These are phyloP conservation scores for Drosophila prostipennis DNA, from an alignment of 2,888 invertebrate genomes.

Conservation along the genomic window DNA sequence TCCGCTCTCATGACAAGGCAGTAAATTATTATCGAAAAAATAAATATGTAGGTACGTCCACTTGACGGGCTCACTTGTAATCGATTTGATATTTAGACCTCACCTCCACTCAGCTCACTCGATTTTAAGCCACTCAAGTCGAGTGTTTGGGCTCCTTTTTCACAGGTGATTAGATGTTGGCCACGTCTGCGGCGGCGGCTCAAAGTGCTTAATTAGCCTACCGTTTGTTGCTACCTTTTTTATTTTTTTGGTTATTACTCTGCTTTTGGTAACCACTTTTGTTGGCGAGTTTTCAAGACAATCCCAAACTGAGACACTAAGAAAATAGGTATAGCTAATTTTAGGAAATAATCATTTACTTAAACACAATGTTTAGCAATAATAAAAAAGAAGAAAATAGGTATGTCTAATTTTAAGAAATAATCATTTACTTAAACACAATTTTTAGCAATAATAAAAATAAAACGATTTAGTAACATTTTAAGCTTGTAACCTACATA, in stretches of 20 bases:
- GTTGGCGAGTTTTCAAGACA: background rate
- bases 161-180: constrained; percentile 70
- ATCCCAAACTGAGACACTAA: constrained; percentile 15
- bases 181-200: constrained; percentile 45
- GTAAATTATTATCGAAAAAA: constrained; percentile 53
- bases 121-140: constrained; percentile 43
- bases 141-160: constrained; percentile 51
- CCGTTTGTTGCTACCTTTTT: constrained; percentile 41
- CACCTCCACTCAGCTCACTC: constrained; percentile 43
- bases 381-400: too few species aligned
- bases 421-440: too few species aligned
- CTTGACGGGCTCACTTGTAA: constrained; percentile 53
- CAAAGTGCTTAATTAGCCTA: constrained; percentile 58
- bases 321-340: background rate
- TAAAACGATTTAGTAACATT: too few species aligned
- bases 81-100: constrained; percentile 66
- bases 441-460: too few species aligned
- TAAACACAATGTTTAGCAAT: too few species aligned
- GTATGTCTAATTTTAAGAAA: too few species aligned
- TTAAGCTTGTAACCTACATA: too few species aligned
- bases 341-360: background rate
- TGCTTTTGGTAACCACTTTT: constrained; percentile 4
- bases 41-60: constrained; percentile 24
- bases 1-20: constrained; percentile 71
- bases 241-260: constrained; percentile 20